Conservation (phyloP, 2,888 invertebrate genomes). For the Capitulum mitella region DNA sequence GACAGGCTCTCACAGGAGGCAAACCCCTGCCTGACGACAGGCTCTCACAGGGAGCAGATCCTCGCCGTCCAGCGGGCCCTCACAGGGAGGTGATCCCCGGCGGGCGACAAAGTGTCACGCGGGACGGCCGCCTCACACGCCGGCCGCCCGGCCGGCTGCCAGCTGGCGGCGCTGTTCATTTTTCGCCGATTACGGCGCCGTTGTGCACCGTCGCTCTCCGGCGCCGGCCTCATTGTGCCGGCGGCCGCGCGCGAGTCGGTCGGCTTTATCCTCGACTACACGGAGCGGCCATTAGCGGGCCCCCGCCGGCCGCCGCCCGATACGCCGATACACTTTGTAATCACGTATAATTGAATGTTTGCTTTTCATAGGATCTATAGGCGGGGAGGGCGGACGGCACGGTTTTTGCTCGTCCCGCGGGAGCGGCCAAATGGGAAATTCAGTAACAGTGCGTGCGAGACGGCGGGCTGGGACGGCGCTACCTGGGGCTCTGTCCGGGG, state of each 20-base stretch:
- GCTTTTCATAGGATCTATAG: conserved; percentile 22
- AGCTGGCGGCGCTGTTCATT: conserved; percentile 7
- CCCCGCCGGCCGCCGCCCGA: background rate
- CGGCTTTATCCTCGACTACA: background rate
- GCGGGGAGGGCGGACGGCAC: background rate
- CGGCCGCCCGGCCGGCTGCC: background rate
- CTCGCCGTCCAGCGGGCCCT: no score
- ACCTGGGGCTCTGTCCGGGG: background rate
- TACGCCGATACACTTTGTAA: conserved; percentile 23
- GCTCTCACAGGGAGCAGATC: no score
- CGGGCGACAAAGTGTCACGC: no score
- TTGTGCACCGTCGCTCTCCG: background rate
- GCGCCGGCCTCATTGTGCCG: background rate
- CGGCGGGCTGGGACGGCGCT: background rate
- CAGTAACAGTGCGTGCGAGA: background rate
- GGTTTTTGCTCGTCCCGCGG: background rate
- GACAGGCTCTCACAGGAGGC: no score
- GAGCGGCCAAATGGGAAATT: background rate
- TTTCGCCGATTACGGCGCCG: conserved; percentile 7
- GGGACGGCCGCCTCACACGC: no score
- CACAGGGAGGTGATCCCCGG: no score
- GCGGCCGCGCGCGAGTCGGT: background rate
- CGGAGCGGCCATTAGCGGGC: background rate
- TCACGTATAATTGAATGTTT: conserved; percentile 24
- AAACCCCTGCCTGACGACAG: no score